Percentiles rank a stretch among this genome's conserved stretches.
phyloP scores from a whole-genome alignment of 1,140 invertebrate genomes.

The Drosophila bifasciata region DNA sequence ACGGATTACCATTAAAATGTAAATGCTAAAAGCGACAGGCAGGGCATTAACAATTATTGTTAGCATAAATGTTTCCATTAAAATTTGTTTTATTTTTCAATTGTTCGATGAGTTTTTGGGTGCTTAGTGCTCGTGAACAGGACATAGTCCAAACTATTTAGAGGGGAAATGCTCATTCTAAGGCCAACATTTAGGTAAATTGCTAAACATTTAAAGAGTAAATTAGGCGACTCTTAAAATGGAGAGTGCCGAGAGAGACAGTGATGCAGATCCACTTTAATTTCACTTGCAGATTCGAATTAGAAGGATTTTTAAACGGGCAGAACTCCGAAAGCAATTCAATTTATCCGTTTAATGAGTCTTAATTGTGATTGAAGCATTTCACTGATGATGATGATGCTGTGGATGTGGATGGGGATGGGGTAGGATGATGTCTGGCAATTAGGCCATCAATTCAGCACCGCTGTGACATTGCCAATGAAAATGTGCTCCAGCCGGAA shows the following conservation, averaged over 20 bases:
- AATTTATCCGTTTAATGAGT: slow-evolving; percentile 30
- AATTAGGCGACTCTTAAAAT: slow-evolving; percentile 6
- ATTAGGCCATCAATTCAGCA: slow-evolving; percentile 46
- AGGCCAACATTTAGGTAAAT: no score
- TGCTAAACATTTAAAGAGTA: slow-evolving; percentile 9
- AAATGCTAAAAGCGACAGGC: no score
- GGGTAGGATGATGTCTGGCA: slow-evolving; percentile 27
- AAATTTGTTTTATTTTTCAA: no score
- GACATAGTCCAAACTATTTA: no score
- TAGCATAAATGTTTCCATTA: no score
- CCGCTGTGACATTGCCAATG: slow-evolving; percentile 22
- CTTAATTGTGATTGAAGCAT: slow-evolving; percentile 16
- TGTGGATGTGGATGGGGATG: neutral
- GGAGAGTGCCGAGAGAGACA: slow-evolving; percentile 19
- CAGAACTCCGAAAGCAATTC: slow-evolving; percentile 28
- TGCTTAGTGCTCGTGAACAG: no score
- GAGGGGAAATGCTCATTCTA: no score
- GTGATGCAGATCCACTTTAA: slow-evolving; percentile 23
- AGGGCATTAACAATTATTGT: no score
- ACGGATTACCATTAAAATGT: no score
- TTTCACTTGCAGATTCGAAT: slow-evolving; percentile 34
- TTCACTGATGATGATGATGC: slow-evolving; percentile 6
- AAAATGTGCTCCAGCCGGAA: slow-evolving; percentile 8
- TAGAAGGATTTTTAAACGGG: neutral
- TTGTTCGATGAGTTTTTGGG: no score